phyloP scores from a whole-genome alignment of 1,140 invertebrate species.

The Drosophila sechellia region DNA sequence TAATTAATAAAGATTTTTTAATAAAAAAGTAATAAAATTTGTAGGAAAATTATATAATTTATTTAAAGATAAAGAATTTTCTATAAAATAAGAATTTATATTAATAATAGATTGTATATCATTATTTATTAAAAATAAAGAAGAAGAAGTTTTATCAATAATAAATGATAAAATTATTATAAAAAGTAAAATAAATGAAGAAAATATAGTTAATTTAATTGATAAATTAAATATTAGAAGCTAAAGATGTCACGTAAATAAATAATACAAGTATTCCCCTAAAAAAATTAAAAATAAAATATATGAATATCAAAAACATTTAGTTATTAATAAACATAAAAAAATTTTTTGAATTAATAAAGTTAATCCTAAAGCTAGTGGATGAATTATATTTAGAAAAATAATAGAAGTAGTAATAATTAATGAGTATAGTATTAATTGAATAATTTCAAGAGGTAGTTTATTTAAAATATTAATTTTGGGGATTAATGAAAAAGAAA shows the following conservation, averaged over 20 bases:
- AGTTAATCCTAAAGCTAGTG: slow-evolving; percentile 85
- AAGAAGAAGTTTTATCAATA: slow-evolving; percentile 32
- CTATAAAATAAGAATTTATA: slow-evolving; percentile 58
- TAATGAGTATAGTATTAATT: slow-evolving; percentile 78
- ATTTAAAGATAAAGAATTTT: slow-evolving; percentile 83
- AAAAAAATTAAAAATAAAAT: slow-evolving; percentile 58
- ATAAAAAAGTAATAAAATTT: slow-evolving; percentile 84
- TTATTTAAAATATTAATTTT: slow-evolving; percentile 87
- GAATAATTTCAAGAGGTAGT: slow-evolving; percentile 85
- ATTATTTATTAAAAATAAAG: slow-evolving; percentile 37
- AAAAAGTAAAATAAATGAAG: slow-evolving; percentile 16
- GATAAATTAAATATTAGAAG: slow-evolving; percentile 85
- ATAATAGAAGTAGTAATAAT: slow-evolving; percentile 67
- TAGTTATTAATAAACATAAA: slow-evolving; percentile 63
- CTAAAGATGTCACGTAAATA: slow-evolving; percentile 74
- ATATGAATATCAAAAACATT: slow-evolving; percentile 56
- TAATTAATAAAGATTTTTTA: slow-evolving; percentile 86
- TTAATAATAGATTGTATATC: slow-evolving; percentile 48
- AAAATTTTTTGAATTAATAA: slow-evolving; percentile 85
- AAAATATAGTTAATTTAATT: slow-evolving; percentile 56
- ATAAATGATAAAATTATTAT: slow-evolving; percentile 32
- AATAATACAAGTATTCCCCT: slow-evolving; percentile 70
- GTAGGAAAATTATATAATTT: slow-evolving; percentile 85
- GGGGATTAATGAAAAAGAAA: slow-evolving; percentile 86
- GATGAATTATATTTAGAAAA: slow-evolving; percentile 85